Percentiles rank a stretch among this genome's conserved stretches.
Evolutionary conservation across 1,140 invertebrate genomes (phyloP).

Genomic region (Drosophila nannoptera): DNA sequence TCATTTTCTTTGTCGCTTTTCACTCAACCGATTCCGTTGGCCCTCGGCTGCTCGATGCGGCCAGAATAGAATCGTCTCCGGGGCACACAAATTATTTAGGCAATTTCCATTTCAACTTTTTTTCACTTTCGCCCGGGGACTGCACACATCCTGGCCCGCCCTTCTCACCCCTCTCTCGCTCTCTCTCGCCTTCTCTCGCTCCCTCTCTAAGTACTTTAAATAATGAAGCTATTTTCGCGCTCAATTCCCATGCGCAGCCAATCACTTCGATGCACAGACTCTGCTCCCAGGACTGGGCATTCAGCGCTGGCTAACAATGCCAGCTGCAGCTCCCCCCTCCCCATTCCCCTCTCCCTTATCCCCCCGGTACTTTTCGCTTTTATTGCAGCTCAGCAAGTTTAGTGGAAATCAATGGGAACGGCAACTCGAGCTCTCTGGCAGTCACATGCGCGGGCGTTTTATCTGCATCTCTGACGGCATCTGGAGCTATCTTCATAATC

Average conservation of each 20-base stretch:
- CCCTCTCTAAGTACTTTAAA: constrained; percentile 66
- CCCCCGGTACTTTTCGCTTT: background rate
- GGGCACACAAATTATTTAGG: constrained; percentile 75
- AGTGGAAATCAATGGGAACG: constrained; percentile 37
- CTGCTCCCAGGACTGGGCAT: background rate
- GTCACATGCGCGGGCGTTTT: constrained; percentile 42
- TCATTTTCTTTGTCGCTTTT: constrained; percentile 8
- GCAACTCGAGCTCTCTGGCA: constrained; percentile 20
- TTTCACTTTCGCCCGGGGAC: constrained; percentile 21
- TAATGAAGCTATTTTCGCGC: constrained; percentile 77
- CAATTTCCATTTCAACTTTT: constrained; percentile 49
- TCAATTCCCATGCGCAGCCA: constrained; percentile 73
- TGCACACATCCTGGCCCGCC: constrained; percentile 26
- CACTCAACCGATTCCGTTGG: constrained; percentile 30
- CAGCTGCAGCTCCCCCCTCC: too few species aligned
- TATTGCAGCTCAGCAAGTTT: constrained; percentile 10
- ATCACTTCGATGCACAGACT: constrained; percentile 56
- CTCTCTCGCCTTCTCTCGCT: constrained; percentile 2
- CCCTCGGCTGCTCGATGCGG: constrained; percentile 12
- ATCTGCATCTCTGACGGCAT: constrained; percentile 40
- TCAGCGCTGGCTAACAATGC: too few species aligned
- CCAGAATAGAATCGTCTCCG: constrained; percentile 25
- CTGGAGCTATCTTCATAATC: constrained; percentile 66
- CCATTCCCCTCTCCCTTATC: background rate
- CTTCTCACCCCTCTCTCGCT: background rate